Evolutionary conservation across 2,797 vertebrate genomes (phyloP).

Genomic region (Cyprinella venusta): DNA sequence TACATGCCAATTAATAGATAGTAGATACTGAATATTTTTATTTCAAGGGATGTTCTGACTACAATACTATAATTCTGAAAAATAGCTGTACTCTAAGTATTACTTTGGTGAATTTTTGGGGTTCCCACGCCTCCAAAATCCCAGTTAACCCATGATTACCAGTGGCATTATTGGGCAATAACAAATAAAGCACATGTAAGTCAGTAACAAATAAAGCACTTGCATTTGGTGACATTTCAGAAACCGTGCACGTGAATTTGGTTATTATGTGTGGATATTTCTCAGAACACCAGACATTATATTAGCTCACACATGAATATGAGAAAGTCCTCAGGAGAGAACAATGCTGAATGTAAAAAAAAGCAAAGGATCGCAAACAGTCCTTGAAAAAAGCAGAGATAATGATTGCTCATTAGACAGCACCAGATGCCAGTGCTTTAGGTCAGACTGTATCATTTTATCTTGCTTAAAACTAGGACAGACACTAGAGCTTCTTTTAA

Average conservation of each 20-base stretch:
- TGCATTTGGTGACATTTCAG: not conserved
- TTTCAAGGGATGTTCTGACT: not conserved
- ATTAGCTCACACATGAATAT: not conserved
- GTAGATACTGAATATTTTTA: not conserved
- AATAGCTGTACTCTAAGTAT: not conserved
- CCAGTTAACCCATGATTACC: not conserved
- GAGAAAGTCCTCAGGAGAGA: not conserved
- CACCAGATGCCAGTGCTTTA: constrained; percentile 8
- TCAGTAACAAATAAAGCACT: not conserved
- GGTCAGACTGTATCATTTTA: not conserved
- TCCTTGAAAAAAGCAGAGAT: not conserved
- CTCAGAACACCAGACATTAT: not conserved
- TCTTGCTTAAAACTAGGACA: not conserved
- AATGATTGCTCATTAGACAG: not conserved
- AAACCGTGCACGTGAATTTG: not conserved
- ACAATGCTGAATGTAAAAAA: not conserved
- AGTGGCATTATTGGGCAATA: not conserved
- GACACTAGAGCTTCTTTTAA: not conserved
- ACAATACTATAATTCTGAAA: not conserved
- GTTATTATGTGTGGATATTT: not conserved
- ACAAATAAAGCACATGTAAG: not conserved
- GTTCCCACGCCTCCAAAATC: not conserved
- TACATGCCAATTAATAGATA: not conserved
- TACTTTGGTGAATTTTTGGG: not conserved
- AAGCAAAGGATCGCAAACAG: constrained; percentile 3